Evolutionary conservation across 2,888 invertebrate genomes (phyloP), one percentile per base, ranked within the genome.

Genomic region (Pyralis farinalis): DNA sequence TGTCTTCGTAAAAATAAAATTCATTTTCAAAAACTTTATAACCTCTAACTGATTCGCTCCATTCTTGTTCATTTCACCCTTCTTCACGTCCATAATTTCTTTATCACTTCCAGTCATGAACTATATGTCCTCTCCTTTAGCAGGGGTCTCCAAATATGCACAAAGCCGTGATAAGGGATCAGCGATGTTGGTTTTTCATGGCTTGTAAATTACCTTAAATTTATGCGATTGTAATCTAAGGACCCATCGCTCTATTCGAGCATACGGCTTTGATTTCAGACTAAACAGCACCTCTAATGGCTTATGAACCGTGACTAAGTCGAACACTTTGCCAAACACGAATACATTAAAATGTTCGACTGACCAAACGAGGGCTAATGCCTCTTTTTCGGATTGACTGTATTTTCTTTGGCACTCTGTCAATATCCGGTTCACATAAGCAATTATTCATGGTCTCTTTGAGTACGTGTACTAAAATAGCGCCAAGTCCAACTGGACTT

Each of bases 311-410:
- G 48, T 52, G 20, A 43, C 5, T 21, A 34, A 16, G n/a, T 51
- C 4, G 53, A 39, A 39, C 28, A 27, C 20, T 5, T 39, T 39
- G 1, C 33, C 39, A 2, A 16, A 34, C 1, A 39, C 11, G 11
- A 34, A 39, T 10, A 33, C 28, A 20, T 34, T 7, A 1, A 39
- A 39, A 8, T 39, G 33, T 20, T 59, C 59, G 0, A 59, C 43
- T 0, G 58, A 50, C 57, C 58, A 59, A 0, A 59, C 60, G 1
- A 60, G 27, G 0, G 55, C 54, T 1, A 61, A 28, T 0, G 61
- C 63, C 29, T 61, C 60, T 28, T 63, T 64, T 40, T 63, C 60
- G 0, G 62, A 58, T 33, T 63, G 61, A 28, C 55, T 49, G 11
- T 64, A 63, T 1, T 55, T 31, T 0, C 46, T 33, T 44, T 66